Evolutionary conservation across 2,113 vertebrate genomes (phyloP).

Genomic region (Zosterops pallidus): DNA sequence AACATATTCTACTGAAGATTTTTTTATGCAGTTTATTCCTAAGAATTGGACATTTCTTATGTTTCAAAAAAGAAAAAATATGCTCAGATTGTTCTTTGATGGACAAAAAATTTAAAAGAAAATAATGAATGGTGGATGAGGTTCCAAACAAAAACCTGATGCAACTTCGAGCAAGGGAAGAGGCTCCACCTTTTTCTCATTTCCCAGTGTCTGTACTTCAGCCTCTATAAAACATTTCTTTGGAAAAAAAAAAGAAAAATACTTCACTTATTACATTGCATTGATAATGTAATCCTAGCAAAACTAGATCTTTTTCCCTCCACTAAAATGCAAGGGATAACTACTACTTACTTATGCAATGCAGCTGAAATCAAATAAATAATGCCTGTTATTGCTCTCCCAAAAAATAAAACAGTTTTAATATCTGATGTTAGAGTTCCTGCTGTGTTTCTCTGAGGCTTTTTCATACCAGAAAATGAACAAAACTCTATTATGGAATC

Average conservation of each 20-base stretch:
- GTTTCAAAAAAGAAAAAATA: not conserved
- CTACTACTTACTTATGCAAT: not conserved
- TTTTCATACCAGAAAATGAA: constrained; percentile 45
- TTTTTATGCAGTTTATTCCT: not conserved
- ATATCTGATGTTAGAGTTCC: constrained; percentile 5
- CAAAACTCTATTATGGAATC: constrained; percentile 33
- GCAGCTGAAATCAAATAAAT: constrained; percentile 9
- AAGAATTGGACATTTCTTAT: not conserved
- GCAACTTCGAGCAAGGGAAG: not conserved
- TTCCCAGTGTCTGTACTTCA: not conserved
- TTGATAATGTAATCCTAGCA: not conserved
- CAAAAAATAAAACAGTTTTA: not conserved
- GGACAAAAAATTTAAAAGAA: accelerated
- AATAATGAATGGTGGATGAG: not conserved
- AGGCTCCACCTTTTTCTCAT: not conserved
- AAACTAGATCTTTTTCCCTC: not conserved
- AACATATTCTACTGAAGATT: not conserved
- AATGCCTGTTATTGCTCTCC: not conserved
- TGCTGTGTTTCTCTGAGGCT: constrained; percentile 22
- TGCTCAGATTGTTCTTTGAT: not conserved
- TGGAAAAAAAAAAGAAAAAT: not conserved
- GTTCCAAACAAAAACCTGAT: not conserved
- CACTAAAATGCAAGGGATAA: not conserved
- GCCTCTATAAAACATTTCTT: not conserved
- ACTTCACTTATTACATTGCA: not conserved